phyloP scores from a whole-genome alignment of 2,797 vertebrate species.

The Emydoidea blandingii region DNA sequence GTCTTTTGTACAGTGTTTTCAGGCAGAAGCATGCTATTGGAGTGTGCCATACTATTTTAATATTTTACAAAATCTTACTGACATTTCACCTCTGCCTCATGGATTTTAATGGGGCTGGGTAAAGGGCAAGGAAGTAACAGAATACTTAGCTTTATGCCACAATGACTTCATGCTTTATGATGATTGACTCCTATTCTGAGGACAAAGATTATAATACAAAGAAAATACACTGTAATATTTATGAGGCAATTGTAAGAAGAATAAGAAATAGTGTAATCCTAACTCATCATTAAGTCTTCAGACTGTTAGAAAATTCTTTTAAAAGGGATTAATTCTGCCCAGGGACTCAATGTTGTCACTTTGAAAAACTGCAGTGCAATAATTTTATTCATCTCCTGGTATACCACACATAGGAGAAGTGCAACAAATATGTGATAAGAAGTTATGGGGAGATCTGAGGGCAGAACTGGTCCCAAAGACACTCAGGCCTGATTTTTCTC shows the following conservation, averaged over 20 bases:
- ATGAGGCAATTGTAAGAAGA: not conserved
- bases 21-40: not conserved
- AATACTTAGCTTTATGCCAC: not conserved
- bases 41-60: not conserved
- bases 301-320: not conserved
- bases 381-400: not conserved
- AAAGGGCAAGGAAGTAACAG: not conserved
- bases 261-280: not conserved
- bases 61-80: not conserved
- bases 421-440: not conserved
- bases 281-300: not conserved
- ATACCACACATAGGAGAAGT: not conserved
- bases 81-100: not conserved
- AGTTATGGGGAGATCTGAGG: constrained; percentile 26
- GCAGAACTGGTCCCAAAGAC: not conserved
- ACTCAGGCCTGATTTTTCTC: not conserved
- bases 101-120: not conserved
- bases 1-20: not conserved
- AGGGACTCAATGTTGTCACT: not conserved
- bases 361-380: not conserved
- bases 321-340: not conserved
- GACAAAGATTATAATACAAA: not conserved
- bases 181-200: not conserved
- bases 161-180: not conserved
- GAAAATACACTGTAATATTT: not conserved